Base-by-base conservation (phyloP, 2,113 vertebrate species). In the Dipodomys ordii region DNA sequence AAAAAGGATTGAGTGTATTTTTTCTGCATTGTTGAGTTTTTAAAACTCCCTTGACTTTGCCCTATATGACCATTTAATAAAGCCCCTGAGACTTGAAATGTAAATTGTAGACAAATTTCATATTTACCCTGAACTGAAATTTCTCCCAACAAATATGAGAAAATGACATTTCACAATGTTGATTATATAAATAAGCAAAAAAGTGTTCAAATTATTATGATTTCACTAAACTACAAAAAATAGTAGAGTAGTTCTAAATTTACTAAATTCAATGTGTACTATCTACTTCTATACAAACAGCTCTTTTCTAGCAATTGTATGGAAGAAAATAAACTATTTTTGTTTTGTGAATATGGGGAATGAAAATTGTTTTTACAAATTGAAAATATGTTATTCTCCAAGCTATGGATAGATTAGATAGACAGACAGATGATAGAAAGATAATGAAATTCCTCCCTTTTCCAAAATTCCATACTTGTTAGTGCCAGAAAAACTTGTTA, bases 81-180 rank as follows among this genome's bases (percentile, higher is more conserved):
- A 98, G 96, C 80, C 86, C 89, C 93, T 87, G 96, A 77, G 96
- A 97, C 89, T 95, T 92, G 82, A 97, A 97, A 96, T 81, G 91
- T 97, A 98, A 98, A 97, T 98, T 96, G 94, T 97, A 94, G 96
- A 88, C 96, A 96, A 97, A 97, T 91, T 96, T 96, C 97, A 91
- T 96, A 97, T 97, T 95, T 18, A 71, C 23, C 16, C 20, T 96
- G 96, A 98, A 97, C 97, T 98, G 67, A 97, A 96, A 96, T 97
- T 97, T 96, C 94, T 98, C 96, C 92, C 93, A 97, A 93, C 89
- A 97, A 97, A 97, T 96, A 97, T 93, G 94, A 97, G 62, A 92
- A 39, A 20, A 97, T 96, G 90, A 93, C 97, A 96, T 96, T 97
- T 98, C 97, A 90, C 74, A 83, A 87, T 77, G 60, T 96, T 97